These are phyloP conservation scores for Chlorops oryzae DNA, from an alignment of 1,140 invertebrate species.

Conservation along the genomic window DNA sequence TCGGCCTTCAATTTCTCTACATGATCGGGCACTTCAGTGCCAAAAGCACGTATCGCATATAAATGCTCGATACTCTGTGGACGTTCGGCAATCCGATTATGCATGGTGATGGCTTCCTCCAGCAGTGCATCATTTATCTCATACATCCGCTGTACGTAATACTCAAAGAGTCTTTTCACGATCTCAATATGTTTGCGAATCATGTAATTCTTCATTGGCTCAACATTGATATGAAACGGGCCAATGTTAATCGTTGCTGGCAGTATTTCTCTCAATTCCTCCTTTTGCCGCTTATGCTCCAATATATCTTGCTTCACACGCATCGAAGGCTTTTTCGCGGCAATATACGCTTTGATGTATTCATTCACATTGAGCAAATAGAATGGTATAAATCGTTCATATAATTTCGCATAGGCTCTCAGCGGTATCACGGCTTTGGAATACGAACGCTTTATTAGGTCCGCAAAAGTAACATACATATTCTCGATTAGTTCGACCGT, in stretches of 20 bases:
- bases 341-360: slow-evolving; percentile 28
- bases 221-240: slow-evolving; percentile 37
- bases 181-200: slow-evolving; percentile 37
- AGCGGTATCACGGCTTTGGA: slow-evolving; percentile 26
- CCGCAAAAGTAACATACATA: slow-evolving; percentile 20
- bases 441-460: slow-evolving; percentile 26
- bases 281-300: slow-evolving; percentile 33
- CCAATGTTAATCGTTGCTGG: slow-evolving; percentile 36
- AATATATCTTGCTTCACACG: slow-evolving; percentile 36
- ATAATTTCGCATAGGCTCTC: slow-evolving; percentile 25
- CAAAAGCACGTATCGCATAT: slow-evolving; percentile 34
- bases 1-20: slow-evolving; percentile 30
- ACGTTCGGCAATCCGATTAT: slow-evolving; percentile 24
- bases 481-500: slow-evolving; percentile 43
- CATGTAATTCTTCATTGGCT: slow-evolving; percentile 32
- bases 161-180: slow-evolving; percentile 34
- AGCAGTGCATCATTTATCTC: slow-evolving; percentile 29
- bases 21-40: slow-evolving; percentile 24
- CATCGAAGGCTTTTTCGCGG: slow-evolving; percentile 23
- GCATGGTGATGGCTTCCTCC: slow-evolving; percentile 27
- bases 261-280: slow-evolving; percentile 33
- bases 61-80: slow-evolving; percentile 39
- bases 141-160: slow-evolving; percentile 42
- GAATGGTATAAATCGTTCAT: slow-evolving; percentile 34
- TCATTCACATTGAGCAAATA: slow-evolving; percentile 24